Percentiles rank a stretch among this genome's conserved stretches.
Evolutionary conservation across 2,888 invertebrate species (phyloP).

Genomic region (Ormia ochracea): DNA sequence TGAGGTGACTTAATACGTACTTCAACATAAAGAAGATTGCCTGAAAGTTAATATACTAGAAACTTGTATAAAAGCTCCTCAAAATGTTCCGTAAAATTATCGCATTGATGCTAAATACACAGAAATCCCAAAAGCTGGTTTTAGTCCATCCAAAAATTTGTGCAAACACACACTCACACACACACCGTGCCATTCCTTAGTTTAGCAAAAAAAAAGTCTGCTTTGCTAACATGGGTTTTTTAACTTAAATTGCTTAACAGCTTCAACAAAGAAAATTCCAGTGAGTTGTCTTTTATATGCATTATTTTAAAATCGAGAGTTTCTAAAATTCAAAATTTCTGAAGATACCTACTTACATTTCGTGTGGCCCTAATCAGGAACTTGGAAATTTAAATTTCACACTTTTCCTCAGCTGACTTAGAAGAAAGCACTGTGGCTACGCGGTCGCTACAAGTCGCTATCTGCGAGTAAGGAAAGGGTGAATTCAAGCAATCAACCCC

Average conservation of each 20-base stretch:
- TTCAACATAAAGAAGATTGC: conserved; percentile 38
- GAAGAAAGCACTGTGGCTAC: no score
- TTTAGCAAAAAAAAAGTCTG: not conserved
- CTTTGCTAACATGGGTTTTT: not conserved
- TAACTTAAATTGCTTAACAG: conserved; percentile 27
- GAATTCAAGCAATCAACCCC: no score
- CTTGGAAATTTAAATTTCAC: no score
- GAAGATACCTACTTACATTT: no score
- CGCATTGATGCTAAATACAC: conserved; percentile 70
- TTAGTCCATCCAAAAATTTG: conserved; percentile 53
- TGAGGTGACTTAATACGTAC: conserved; percentile 45
- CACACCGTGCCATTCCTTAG: not conserved
- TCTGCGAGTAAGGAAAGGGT: no score
- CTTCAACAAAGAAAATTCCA: not conserved
- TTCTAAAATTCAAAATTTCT: no score
- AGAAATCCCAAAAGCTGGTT: conserved; percentile 50
- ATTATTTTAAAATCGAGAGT: no score
- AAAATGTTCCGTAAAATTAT: conserved; percentile 68
- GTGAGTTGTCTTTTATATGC: not conserved
- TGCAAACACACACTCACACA: not conserved
- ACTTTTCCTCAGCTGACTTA: no score
- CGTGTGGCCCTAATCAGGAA: no score
- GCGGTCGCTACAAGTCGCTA: no score
- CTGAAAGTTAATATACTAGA: conserved; percentile 10
- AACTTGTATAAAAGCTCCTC: conserved; percentile 10